Percentiles rank a stretch among this genome's conserved stretches.
Conservation (phyloP, 2,888 invertebrate genomes). For the Polydrusus cervinus region DNA sequence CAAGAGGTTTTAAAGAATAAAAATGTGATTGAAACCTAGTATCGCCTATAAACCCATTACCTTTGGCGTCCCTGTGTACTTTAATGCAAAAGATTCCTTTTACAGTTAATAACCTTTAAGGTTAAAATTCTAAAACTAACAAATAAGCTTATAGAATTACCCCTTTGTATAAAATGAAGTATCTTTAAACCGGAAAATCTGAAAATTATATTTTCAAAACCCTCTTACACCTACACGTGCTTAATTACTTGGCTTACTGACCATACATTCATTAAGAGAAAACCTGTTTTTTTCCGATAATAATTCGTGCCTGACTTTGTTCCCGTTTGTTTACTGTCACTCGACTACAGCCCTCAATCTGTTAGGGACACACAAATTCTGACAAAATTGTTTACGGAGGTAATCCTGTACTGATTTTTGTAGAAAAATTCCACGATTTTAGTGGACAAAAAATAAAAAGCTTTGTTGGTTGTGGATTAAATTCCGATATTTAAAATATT, state of each 20-base stretch:
- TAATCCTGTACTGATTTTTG: background rate
- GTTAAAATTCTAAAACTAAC: too few relatives aligned
- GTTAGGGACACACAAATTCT: background rate
- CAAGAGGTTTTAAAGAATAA: too few relatives aligned
- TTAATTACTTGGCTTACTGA: background rate
- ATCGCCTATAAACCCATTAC: too few relatives aligned
- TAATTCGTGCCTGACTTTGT: background rate
- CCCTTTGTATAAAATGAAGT: background rate
- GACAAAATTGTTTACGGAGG: background rate
- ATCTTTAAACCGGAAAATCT: background rate
- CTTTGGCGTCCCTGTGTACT: too few relatives aligned
- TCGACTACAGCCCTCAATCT: background rate
- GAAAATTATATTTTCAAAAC: background rate
- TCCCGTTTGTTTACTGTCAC: constrained; percentile 1
- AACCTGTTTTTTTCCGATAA: background rate
- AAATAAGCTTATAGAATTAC: too few relatives aligned
- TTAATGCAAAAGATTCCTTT: too few relatives aligned
- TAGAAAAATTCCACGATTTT: background rate
- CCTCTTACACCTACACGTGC: background rate
- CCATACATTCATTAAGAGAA: background rate
- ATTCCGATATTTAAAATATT: too few relatives aligned
- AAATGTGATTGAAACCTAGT: too few relatives aligned
- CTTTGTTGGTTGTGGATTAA: too few relatives aligned
- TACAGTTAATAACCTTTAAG: too few relatives aligned
- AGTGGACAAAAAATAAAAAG: too few relatives aligned